Evolutionary conservation across 2,113 vertebrate genomes (phyloP).

Genomic region (Hyperoodon ampullatus): DNA sequence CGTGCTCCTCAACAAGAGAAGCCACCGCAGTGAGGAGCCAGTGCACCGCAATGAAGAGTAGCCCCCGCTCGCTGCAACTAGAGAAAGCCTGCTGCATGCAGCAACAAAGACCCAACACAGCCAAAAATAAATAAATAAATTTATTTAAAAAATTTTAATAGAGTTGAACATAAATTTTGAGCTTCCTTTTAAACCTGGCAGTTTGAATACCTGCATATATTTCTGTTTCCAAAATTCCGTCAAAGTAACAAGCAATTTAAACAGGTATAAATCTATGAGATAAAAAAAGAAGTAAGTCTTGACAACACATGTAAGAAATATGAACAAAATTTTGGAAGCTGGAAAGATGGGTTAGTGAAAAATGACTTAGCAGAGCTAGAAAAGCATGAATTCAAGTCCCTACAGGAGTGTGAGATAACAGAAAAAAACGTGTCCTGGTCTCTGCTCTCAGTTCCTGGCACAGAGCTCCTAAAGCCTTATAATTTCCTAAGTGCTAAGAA

Average conservation of each 20-base stretch:
- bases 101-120: too few relatives aligned
- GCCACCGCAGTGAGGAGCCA: too few relatives aligned
- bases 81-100: too few relatives aligned
- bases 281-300: not conserved
- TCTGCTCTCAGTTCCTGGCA: not conserved
- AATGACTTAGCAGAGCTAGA: not conserved
- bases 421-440: not conserved
- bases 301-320: not conserved
- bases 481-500: not conserved
- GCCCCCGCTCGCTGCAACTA: too few relatives aligned
- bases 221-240: not conserved
- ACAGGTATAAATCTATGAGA: not conserved
- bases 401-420: not conserved
- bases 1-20: too few relatives aligned
- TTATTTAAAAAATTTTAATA: not conserved
- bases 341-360: not conserved
- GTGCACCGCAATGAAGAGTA: too few relatives aligned
- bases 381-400: not conserved
- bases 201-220: not conserved
- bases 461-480: not conserved
- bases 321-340: not conserved
- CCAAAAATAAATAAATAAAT: too few relatives aligned
- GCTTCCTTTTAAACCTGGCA: not conserved
- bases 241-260: slow-evolving; percentile 31
- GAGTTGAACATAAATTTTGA: not conserved